Base-by-base conservation (phyloP, 2,113 vertebrate genomes). In the Anguilla rostrata region DNA sequence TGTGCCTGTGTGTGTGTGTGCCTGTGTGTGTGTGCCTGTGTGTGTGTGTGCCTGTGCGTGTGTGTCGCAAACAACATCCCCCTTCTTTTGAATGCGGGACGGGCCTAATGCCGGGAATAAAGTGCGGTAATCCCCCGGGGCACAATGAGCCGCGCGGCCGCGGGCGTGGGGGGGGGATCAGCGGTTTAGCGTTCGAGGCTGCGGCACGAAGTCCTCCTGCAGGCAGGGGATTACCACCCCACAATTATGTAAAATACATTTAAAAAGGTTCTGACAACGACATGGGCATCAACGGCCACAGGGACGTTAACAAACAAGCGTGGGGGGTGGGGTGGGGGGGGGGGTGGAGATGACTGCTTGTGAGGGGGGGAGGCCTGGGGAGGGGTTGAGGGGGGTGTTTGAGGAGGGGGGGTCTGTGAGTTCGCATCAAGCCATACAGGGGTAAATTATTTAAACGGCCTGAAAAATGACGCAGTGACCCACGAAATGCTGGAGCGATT, bases 401-500 rank as follows among this genome's bases (percentile, higher is more conserved):
- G 34, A n/a, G n/a, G n/a, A 12, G 16, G 43, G 63, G 43, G 43
- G 34, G 1, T 80, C 60, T 16, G 81, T 56, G 7, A 82, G 39
- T 86, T 81, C 85, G 82, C 66, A 39, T 85, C n/a, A 78, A 78
- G 71, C 41, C 71, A 85, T 78, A 81, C 78, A 78, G 53, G 85
- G 57, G 78, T 86, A 86, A 80, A 82, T 88, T 88, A 85, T 85
- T 85, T 83, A 85, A 85, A 88, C 66, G 83, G 46, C 79, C 85
- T 82, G 3, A 43, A 85, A 88, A 82, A 92, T 78, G 88, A 96
- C 94, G 90, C 93, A 89, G 87, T 95, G 94, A 95, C 94, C 93
- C 94, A 92, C 92, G 94, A 91, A 94, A 91, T 92, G 93, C 89
- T 94, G 20, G 26, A 90, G 90, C 91, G 94, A 94, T 95, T 94